Base-by-base conservation (phyloP, 2,888 invertebrate species). In the Ennomos quercinarius region DNA sequence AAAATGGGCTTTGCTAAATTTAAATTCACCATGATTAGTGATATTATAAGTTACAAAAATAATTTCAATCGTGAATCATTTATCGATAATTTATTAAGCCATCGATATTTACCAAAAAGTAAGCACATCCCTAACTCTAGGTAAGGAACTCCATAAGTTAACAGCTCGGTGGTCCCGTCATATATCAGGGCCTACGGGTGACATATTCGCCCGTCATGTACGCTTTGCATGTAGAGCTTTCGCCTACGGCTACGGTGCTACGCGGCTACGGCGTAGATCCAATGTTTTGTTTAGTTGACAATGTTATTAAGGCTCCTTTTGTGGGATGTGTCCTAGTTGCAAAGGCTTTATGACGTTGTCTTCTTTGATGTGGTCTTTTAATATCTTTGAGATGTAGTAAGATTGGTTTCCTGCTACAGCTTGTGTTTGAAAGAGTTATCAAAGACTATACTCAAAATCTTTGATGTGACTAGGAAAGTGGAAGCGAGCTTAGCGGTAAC, bases 101-200 rank as follows among this genome's bases (percentile, higher is more conserved):
- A 58, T 58, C 58, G 58, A 58, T 49, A 45, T 39, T 39, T 35
- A 34, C 39, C 43, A 38, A 44, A 27, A 35, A 9, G 42, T 41
- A 35, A 2, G 39, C 36, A 55, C 88, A 70, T 71, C 84, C 64
- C 86, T 84, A 78, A 17, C 44, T 46, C 57, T 60, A 46, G 49
- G 74, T 76, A 82, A 84, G 82, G 83, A 81, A 86, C 87, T 89
- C 84, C 85, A 87, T 90, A 89, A 89, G 88, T 89, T 87, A 90
- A 86, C 87, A 86, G 85, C 83, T 83, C 80, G 79, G 74, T 72
- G 76, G 79, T 83, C 84, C 81, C 79, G 85, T 89, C 89, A 89
- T 89, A 88, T 83, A 88, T 90, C 88, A 91, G 71, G 70, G 78
- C 75, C 74, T 72, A 75, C 72, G 77, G 80, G 77, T 84, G 89